Conservation (phyloP, 1,140 invertebrate species). For the Drosophila truncata region DNA sequence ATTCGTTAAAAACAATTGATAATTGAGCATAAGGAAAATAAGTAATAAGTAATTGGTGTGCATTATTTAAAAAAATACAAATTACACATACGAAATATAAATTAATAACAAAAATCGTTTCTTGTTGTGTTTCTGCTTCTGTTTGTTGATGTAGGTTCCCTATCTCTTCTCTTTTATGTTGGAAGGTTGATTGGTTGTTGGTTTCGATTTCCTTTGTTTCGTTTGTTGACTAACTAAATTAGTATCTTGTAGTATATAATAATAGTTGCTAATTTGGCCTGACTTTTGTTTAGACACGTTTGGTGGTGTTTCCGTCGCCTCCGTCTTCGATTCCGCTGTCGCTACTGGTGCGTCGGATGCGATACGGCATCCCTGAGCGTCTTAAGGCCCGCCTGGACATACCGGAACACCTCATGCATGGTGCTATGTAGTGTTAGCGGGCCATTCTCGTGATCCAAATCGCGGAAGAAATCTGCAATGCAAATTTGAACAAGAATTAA, state of each 20-base stretch:
- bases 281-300: slow-evolving; percentile 82
- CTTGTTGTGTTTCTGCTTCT: slow-evolving; percentile 51
- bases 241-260: slow-evolving; percentile 56
- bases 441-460: slow-evolving; percentile 90
- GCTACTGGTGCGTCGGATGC: slow-evolving; percentile 69
- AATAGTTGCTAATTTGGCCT: slow-evolving; percentile 83
- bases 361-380: slow-evolving; percentile 83
- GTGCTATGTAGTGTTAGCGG: slow-evolving; percentile 91
- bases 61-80: slow-evolving; percentile 62
- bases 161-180: slow-evolving; percentile 38
- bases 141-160: slow-evolving; percentile 23
- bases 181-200: slow-evolving; percentile 48
- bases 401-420: slow-evolving; percentile 90
- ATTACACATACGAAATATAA: slow-evolving; percentile 57
- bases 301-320: slow-evolving; percentile 54
- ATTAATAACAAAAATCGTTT: slow-evolving; percentile 70
- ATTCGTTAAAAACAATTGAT: slow-evolving; percentile 60
- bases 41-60: slow-evolving; percentile 74
- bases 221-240: slow-evolving; percentile 61
- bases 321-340: slow-evolving; percentile 20
- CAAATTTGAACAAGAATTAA: background rate
- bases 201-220: slow-evolving; percentile 32
- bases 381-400: slow-evolving; percentile 90
- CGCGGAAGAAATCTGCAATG: slow-evolving; percentile 92
- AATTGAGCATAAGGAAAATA: slow-evolving; percentile 74